Conservation (phyloP, 2,113 vertebrate genomes). For the Apistogramma diplotaenia region DNA sequence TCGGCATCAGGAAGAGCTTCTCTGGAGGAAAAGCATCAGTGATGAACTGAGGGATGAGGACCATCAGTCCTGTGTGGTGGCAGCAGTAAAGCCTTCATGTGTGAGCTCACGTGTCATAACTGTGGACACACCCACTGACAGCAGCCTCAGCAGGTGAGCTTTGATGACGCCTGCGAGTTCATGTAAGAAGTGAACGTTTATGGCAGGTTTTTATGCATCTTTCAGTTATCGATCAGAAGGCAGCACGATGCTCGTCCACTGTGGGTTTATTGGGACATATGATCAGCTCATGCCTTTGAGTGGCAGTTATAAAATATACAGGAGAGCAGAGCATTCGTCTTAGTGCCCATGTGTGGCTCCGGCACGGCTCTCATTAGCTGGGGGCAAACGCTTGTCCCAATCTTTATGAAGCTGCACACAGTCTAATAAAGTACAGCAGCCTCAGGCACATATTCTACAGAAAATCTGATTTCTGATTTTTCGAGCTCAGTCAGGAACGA, state of each 20-base stretch:
- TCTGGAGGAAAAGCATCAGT: too few relatives aligned
- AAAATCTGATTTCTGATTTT: slow-evolving; percentile 10
- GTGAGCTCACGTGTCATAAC: too few relatives aligned
- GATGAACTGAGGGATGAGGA: too few relatives aligned
- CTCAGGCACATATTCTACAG: neutral
- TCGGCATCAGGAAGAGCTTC: too few relatives aligned
- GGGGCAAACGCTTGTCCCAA: slow-evolving; percentile 16
- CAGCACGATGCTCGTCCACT: neutral
- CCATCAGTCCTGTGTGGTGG: too few relatives aligned
- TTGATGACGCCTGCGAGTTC: neutral
- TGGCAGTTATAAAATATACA: neutral
- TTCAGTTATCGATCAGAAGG: accelerated
- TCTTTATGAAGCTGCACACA: slow-evolving; percentile 3
- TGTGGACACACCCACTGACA: too few relatives aligned
- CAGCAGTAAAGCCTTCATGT: too few relatives aligned
- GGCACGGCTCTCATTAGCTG: neutral
- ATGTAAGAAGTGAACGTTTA: neutral
- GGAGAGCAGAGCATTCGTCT: neutral
- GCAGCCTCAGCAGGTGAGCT: too few relatives aligned
- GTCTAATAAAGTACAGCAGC: neutral
- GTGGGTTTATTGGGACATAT: neutral
- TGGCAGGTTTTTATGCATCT: neutral
- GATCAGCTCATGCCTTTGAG: neutral
- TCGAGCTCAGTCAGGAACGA: neutral
- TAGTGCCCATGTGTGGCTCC: neutral